Base-by-base conservation (phyloP, 2,113 vertebrate genomes). In the Zosterops lateralis region DNA sequence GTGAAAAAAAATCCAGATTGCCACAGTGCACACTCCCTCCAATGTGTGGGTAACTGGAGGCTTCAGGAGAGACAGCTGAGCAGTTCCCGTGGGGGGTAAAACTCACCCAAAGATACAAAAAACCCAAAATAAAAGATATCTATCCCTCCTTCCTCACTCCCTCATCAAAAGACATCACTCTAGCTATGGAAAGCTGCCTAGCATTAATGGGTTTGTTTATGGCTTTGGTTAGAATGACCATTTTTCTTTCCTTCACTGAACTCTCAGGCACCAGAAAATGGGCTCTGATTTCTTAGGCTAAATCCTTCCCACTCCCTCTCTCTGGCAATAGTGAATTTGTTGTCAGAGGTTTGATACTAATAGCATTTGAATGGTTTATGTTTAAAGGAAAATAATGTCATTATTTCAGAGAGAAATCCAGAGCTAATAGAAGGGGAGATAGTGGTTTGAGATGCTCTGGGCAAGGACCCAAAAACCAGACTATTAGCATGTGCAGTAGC, bases 351-450 rank as follows among this genome's bases (percentile, higher is more conserved):
- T 93, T 85, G 71, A 73, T 76, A 34, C 75, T 90, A 94, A 92
- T 38, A 38, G 47, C 51, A 71, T 84, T 66, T 80, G 68, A 86
- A 54, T 56, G 51, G 78, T 87, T 94, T 85, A 50, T 66, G 40
- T 79, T 95, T 82, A 85, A 85, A 73, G 71, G 26, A 87, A 93
- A 91, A 87, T 29, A 68, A 76, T 61, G 17, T 68, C 53, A 65
- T 91, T 94, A 61, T 66, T 84, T 85, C 67, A n/a, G 78, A 38
- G 67, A 65, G 68, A 74, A 92, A 86, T 45, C 68, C 72, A 83
- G n/a, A 56, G 29, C 92, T 84, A 77, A 90, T 44, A 86, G 68
- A 84, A 84, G 26, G 31, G 31, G 85, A 83, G 65, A 66, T 13
- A 74, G 51, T 36, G 38, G 60, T 77, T 81, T 74, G 68, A 84